phyloP scores from a whole-genome alignment of 2,888 invertebrate genomes.

The Sycophila texana region DNA sequence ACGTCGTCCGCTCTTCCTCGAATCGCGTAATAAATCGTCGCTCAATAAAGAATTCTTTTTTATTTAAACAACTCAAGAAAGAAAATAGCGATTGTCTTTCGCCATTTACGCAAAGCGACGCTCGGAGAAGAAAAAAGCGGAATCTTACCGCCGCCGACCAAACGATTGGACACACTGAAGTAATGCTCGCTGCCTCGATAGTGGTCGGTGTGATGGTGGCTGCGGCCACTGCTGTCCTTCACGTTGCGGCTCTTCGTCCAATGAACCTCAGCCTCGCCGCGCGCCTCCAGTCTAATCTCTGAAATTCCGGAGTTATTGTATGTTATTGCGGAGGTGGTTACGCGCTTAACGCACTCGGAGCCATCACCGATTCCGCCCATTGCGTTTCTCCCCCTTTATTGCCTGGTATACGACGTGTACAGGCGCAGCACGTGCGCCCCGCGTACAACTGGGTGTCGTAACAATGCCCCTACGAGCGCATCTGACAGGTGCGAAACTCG shows the following conservation, averaged over 20 bases:
- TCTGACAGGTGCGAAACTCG: background rate
- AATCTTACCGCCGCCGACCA: slow-evolving; percentile 35
- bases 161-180: slow-evolving; percentile 42
- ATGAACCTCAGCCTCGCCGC: slow-evolving; percentile 47
- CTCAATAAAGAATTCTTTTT: too few relatives aligned
- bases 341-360: background rate
- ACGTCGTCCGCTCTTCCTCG: too few relatives aligned
- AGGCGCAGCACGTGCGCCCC: background rate
- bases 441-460: background rate
- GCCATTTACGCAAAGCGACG: background rate
- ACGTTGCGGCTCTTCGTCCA: slow-evolving; percentile 37
- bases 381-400: background rate
- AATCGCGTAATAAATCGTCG: too few relatives aligned
- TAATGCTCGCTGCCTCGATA: slow-evolving; percentile 42
- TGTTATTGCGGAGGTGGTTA: background rate
- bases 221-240: slow-evolving; percentile 36
- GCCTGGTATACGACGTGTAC: background rate
- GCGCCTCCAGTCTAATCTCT: slow-evolving; percentile 50
- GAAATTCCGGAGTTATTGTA: background rate
- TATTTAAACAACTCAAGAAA: background rate
- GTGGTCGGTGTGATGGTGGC: slow-evolving; percentile 19
- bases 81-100: background rate
- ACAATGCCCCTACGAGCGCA: background rate
- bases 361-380: background rate
- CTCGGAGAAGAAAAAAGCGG: background rate